A percentile compares a stretch with the other conserved stretches of the same genome.
Conservation (phyloP, 2,113 vertebrate genomes). For the Anhinga rufa region DNA sequence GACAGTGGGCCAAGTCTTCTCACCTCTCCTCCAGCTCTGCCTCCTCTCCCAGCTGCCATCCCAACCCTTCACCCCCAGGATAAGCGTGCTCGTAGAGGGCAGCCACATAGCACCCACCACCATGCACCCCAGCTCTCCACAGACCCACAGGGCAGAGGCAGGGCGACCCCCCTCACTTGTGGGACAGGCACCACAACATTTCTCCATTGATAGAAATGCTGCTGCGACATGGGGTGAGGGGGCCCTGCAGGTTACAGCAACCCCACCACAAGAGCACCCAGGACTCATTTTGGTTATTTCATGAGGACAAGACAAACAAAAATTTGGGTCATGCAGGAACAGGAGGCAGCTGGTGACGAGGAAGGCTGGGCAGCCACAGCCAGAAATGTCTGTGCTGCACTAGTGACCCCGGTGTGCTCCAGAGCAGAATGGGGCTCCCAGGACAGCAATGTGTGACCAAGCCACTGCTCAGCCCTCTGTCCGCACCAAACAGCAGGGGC, state of each 20-base stretch:
- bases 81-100: neutral
- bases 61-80: neutral
- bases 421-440: too few species aligned
- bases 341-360: neutral
- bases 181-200: rapidly evolving
- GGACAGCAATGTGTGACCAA: neutral
- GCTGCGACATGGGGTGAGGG: neutral
- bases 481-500: neutral
- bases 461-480: neutral
- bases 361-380: neutral
- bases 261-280: neutral
- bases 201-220: neutral
- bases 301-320: neutral
- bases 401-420: neutral
- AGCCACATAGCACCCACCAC: neutral
- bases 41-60: neutral
- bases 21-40: neutral
- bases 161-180: neutral
- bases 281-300: neutral
- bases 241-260: neutral
- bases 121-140: rapidly evolving
- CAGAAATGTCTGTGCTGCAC: neutral
- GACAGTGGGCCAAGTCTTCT: too few species aligned
- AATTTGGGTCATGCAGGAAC: neutral
- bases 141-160: neutral